Conservation (phyloP, 2,113 vertebrate genomes). For the Turdus rufiventris region DNA sequence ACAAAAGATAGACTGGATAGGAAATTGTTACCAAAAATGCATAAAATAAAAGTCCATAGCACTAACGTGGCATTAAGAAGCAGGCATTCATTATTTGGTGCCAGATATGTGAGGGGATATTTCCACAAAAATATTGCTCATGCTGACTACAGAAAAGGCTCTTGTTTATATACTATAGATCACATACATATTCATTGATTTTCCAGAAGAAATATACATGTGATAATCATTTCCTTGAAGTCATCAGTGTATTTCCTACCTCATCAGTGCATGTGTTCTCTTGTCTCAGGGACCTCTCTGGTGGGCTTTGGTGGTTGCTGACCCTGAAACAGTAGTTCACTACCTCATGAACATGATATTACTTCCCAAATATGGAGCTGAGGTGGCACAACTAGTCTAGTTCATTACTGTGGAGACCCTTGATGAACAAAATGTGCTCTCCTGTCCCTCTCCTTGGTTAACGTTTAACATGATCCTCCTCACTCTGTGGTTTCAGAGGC, state of each 20-base stretch:
- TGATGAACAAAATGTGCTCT: not conserved
- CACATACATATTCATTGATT: not conserved
- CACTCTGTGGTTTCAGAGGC: not conserved
- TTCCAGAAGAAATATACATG: not conserved
- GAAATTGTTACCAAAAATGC: not conserved
- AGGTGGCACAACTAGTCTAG: not conserved
- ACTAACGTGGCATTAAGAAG: not conserved
- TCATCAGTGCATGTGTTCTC: not conserved
- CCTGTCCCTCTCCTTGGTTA: rapidly evolving
- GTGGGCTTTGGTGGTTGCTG: not conserved
- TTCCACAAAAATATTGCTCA: not conserved
- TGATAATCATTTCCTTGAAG: not conserved
- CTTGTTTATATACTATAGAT: not conserved
- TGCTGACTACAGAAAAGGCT: not conserved
- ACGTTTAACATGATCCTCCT: not conserved
- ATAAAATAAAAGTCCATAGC: not conserved
- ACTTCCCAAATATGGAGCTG: not conserved
- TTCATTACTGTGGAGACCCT: not conserved
- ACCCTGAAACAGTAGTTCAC: not conserved
- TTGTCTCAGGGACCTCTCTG: not conserved
- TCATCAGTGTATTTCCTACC: not conserved
- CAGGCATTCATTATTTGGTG: not conserved
- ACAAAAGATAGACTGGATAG: not conserved
- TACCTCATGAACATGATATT: not conserved
- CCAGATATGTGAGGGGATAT: rapidly evolving